Base-by-base conservation (phyloP, 1,140 invertebrate genomes). In the Sinella curviseta region DNA sequence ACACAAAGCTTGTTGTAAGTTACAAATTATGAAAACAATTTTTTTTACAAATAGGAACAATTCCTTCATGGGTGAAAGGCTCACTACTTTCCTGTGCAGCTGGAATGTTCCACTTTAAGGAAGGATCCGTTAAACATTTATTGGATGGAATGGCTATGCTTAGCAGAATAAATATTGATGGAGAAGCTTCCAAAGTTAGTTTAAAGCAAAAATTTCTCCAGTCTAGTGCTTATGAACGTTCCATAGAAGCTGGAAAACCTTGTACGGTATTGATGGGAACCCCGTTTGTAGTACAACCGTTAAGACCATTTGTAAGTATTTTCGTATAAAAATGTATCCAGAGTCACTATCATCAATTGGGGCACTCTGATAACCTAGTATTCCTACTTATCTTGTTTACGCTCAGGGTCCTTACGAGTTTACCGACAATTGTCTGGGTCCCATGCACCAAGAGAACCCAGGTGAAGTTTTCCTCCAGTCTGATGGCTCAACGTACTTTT, bases 131-230 rank as follows among this genome's bases (percentile, higher is more conserved):
- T 1, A 75, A 75, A 26, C 34, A 54, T 24, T 26, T 36, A 12
- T 24, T 75, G 3, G 74, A 75, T 48, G 74, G 74, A 1, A 48
- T 75, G 74, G 74, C 74, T 14, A 75, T 75, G 34, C 34, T 75
- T 1, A n/a, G 14, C 4, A 75, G 28, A 26, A 54, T 75, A 8
- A 30, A 26, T 20, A 75, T 75, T 39, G 24, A 54, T 16, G 34
- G 35, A 8, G 33, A 36, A 17, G 36, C 74, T 8, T 70, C 65
- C 8, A 31, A 3, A 3, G 65, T 70, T 33, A 70, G 31, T 70
- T 4, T 70, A n/a, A 33, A 31, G 26, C 65, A 70, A 70, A 70
- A 70, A n/a, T 70, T 31, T 24, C 24, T 70, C 3, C 30, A 70
- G 24, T 70, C 65, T 4, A 70, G 24, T 4, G 31, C 65, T 1